Conservation (phyloP, 2,113 vertebrate genomes). For the Nyctereutes procyonoides region DNA sequence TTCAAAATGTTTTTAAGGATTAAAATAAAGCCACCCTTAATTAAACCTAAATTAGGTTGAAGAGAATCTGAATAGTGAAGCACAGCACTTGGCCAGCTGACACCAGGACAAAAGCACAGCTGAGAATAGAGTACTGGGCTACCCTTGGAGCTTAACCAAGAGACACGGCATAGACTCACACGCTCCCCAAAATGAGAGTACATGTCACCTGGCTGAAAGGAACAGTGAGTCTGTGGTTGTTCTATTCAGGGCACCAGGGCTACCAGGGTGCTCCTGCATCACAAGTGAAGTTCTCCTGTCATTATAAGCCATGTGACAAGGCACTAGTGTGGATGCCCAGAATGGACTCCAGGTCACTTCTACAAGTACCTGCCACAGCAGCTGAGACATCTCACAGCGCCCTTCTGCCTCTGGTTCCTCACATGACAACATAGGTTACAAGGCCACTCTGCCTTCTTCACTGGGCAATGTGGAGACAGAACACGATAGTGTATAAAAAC, state of each 20-base stretch:
- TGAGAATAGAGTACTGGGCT: not conserved
- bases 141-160: not conserved
- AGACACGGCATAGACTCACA: accelerated
- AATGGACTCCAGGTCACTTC: not conserved
- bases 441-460: not conserved
- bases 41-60: conserved; percentile 43
- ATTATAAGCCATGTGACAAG: not conserved
- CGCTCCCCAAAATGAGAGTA: not conserved
- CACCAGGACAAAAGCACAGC: not conserved
- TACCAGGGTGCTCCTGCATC: not conserved
- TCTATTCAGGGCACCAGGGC: not conserved
- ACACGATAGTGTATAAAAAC: accelerated
- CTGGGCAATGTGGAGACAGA: not conserved
- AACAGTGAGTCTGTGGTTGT: not conserved
- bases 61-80: not conserved
- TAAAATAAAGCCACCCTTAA: conserved; percentile 35
- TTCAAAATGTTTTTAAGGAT: conserved; percentile 39
- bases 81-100: not conserved
- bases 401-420: not conserved
- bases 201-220: not conserved
- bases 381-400: not conserved
- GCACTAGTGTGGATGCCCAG: not conserved
- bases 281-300: not conserved
- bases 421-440: not conserved
- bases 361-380: not conserved